Evolutionary conservation across 2,888 invertebrate species (phyloP), one percentile per base, ranked within the genome.

Genomic region (Metallyticus violacea): DNA sequence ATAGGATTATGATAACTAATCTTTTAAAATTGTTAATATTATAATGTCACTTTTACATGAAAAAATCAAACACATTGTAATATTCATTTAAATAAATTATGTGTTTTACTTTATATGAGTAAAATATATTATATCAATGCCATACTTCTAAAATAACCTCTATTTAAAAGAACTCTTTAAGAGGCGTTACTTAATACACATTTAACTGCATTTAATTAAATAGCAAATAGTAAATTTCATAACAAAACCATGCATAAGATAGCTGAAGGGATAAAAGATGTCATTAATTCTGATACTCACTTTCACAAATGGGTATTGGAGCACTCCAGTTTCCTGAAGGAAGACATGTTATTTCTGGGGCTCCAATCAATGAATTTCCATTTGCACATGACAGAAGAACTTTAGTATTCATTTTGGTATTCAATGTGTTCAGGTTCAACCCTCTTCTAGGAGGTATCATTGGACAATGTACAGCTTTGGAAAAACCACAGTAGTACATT

Each of bases 321-420:
- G 96, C 94, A 89, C 96, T 97, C 97, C 97, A 97, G 91, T 97
- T 97, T 29, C 97, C 97, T 26, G 96, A 96, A 0, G 97, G 96
- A n/a, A 96, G 92, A 91, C 97, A 97, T 81, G 93, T 91, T 30
- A 97, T 93, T 90, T 95, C 94, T 3, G 95, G 94, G 2, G 96
- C 94, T 5, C 97, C 97, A 86, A 97, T 95, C 79, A 97, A 92
- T 0, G 96, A 95, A 90, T 97, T 97, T 2, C 97, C 97, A 90
- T 97, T 96, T 22, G 95, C 94, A 90, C 97, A 97, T 30, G 95
- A 94, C 91, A 97, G 95, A 87, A 93, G 93, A 81, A 97, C 94
- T 90, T 94, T 94, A 0, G 96, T 94, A 89, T 96, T 96, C 91
- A 97, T 94, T 90, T 95, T 95, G 0, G 96, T 96, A 89, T 94